Base-by-base conservation (phyloP, 2,797 vertebrate species). In the Acipenser transmontanus region DNA sequence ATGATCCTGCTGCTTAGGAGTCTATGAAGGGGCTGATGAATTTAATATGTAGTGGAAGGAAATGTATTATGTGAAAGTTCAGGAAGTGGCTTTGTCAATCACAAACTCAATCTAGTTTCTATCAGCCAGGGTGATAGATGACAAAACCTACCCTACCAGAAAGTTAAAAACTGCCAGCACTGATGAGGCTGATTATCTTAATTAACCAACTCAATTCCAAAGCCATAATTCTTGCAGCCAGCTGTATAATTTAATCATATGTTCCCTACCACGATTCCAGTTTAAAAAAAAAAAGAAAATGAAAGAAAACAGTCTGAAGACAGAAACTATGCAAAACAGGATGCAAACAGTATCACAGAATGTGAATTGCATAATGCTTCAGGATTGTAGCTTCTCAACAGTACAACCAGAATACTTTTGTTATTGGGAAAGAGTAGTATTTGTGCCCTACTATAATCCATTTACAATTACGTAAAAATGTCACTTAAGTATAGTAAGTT, bases 171-270 rank as follows among this genome's bases (percentile, higher is more conserved):
- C 64, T 14, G 1, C n/a, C 17, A 77, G 79, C 80, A 81, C 71
- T 80, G 82, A 78, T 75, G 87, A 82, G 79, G 74, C 76, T 80
- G 84, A 87, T 81, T 87, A 84, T 87, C 82, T 84, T 89, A 89
- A 90, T 86, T 78, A 86, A 71, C 77, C 80, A 76, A 74, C 81
- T 73, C 66, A 80, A 66, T 76, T 84, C 82, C 84, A 80, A 78
- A 80, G 82, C 66, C 62, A 74, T 62, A 17, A 63, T 1, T 75
- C 78, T 72, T 73, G 73, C 9, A 50, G 74, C 78, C 79, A 75
- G 71, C 74, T 88, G 81, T 83, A 76, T 72, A 86, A 72, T 34
- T 34, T 34, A 34, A 4, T 34, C 34, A 34, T 34, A 34, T 34
- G 34, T 34, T 34, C 34, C 34, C 34, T 34, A 34, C 34, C 34